Evolutionary conservation across 2,113 vertebrate species (phyloP), one percentile per base, ranked within the genome.

Genomic region (Macquaria australasica): DNA sequence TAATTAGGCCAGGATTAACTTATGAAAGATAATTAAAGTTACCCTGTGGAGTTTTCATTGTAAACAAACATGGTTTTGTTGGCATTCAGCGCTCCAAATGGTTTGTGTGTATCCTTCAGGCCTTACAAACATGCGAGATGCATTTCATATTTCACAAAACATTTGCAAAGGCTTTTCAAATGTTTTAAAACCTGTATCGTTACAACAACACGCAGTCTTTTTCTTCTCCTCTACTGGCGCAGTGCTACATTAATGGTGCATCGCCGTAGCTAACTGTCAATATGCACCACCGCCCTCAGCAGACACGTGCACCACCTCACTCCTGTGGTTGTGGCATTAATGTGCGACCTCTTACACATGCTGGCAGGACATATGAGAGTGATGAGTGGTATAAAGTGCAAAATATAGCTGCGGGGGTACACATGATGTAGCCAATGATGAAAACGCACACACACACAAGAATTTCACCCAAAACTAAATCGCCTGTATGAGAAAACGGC

Each of bases 21-120:
- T 43, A 41, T 59, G 74, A 23, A 68, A 68, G 56, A 79, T 76
- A 75, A 82, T 79, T 77, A 64, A 73, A 78, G 67, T 55, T 53
- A 73, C 34, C 79, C 80, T 51, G 70, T 75, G 43, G 83, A 58
- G 28, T 50, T 34, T 60, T 70, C 41, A 55, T 79, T 56, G 62
- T 64, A 80, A 73, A 89, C 73, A 89, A 86, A 86, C 53, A 75
- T 6, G 34, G 16, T 39, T 76, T 83, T 84, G 64, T 86, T 83
- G 64, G 53, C 69, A 37, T 73, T 68, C 60, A 63, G 80, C 21
- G 1, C 37, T 67, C 18, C 45, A 62, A 72, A 77, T n/a, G 25
- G 25, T 62, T 73, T 28, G 51, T 72, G 79, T 78, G 20, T 58
- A 34, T 75, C 71, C 51, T 79, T 16, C 31, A 77, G 59, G 77